Conservation (phyloP, 1,140 invertebrate species). For the Globodera rostochiensis region DNA sequence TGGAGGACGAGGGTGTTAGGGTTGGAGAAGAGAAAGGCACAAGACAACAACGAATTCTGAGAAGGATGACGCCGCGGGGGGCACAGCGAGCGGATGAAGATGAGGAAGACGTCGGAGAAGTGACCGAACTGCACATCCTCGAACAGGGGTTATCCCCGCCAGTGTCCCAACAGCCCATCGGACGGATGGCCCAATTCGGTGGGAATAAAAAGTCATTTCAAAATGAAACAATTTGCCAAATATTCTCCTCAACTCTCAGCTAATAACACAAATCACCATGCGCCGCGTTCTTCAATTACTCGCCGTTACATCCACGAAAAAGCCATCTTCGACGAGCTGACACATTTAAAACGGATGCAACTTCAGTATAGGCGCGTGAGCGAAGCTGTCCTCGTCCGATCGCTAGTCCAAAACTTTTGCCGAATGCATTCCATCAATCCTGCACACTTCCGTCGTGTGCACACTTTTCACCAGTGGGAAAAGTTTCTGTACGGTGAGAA, state of each 20-base stretch:
- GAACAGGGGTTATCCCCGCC: constrained; percentile 20
- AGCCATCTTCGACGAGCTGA: constrained; percentile 88
- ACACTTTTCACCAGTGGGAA: constrained; percentile 83
- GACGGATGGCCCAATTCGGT: constrained; percentile 34
- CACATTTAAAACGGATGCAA: constrained; percentile 87
- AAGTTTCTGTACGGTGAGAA: constrained; percentile 80
- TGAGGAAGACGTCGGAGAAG: not conserved
- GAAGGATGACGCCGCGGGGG: constrained; percentile 10
- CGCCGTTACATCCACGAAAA: constrained; percentile 71
- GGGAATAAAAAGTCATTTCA: not conserved
- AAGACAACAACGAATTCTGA: not conserved
- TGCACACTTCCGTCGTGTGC: constrained; percentile 70
- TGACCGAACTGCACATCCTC: constrained; percentile 35
- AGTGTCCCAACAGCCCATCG: constrained; percentile 6
- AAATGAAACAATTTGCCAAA: not conserved
- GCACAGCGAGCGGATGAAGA: not conserved
- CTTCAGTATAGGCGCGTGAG: constrained; percentile 85
- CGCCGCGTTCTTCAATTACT: not conserved
- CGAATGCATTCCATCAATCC: constrained; percentile 76
- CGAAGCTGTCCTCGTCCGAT: constrained; percentile 84
- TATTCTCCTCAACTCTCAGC: not conserved
- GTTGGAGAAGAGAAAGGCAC: not conserved
- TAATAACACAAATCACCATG: not conserved
- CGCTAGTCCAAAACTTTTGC: constrained; percentile 79
- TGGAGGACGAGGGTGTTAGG: not conserved